These are phyloP conservation scores for Proisotoma minuta DNA, from an alignment of 2,888 invertebrate genomes.

Conservation along the genomic window DNA sequence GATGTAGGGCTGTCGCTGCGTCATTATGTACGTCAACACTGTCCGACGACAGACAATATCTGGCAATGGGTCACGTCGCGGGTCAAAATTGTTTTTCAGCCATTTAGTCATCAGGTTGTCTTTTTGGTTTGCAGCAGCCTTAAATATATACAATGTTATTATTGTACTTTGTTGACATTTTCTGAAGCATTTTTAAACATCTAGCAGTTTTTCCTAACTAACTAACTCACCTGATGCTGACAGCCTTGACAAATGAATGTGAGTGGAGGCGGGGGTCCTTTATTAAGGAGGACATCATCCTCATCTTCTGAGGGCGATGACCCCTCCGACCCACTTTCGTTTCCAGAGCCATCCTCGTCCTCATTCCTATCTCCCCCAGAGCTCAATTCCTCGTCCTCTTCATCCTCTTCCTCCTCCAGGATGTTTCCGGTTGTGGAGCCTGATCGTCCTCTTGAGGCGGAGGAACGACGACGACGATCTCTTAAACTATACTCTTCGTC, in stretches of 20 bases:
- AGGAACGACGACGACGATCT: too few relatives aligned
- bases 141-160: too few relatives aligned
- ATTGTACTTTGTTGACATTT: too few relatives aligned
- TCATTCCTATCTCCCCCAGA: too few relatives aligned
- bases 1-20: conserved; percentile 42
- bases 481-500: too few relatives aligned
- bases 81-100: conserved; percentile 43
- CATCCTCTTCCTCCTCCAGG: conserved; percentile 6
- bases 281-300: conserved; percentile 18
- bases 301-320: too few relatives aligned
- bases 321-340: conserved; percentile 38
- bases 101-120: conserved; percentile 44
- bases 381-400: background rate
- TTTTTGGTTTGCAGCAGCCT: conserved; percentile 38
- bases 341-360: conserved; percentile 36
- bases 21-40: conserved; percentile 43
- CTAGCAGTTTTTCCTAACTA: too few relatives aligned
- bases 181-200: too few relatives aligned
- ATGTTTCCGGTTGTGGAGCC: too few relatives aligned
- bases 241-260: conserved; percentile 42
- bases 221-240: too few relatives aligned
- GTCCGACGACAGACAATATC: conserved; percentile 43
- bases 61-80: conserved; percentile 38
- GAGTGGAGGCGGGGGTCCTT: conserved; percentile 21
- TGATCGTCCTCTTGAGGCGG: too few relatives aligned